Conservation (phyloP, 1,140 invertebrate species). For the Geopemphigus sp. region DNA sequence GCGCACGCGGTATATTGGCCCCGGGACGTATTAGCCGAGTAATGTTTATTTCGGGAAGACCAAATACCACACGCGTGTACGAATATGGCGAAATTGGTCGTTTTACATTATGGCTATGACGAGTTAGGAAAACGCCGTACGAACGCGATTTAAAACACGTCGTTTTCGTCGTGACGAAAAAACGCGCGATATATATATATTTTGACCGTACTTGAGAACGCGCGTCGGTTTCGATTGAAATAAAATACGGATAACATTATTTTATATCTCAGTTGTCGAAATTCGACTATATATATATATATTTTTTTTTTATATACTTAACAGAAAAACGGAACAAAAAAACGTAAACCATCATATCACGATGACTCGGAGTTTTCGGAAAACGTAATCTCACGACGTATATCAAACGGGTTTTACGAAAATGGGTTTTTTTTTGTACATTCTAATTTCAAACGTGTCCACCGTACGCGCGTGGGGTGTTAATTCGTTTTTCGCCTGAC, state of each 20-base stretch:
- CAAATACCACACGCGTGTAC: too few relatives aligned
- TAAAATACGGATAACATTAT: not conserved
- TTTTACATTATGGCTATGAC: too few relatives aligned
- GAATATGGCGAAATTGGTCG: too few relatives aligned
- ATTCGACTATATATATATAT: too few relatives aligned
- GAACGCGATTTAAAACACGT: not conserved
- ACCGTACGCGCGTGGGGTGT: not conserved
- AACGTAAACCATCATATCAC: not conserved
- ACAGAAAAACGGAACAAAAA: not conserved
- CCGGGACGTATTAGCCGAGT: too few relatives aligned
- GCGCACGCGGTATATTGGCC: too few relatives aligned
- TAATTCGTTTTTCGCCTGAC: slow-evolving; percentile 23
- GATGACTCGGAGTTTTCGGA: slow-evolving; percentile 16
- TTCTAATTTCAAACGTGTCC: slow-evolving; percentile 15
- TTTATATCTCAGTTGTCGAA: not conserved
- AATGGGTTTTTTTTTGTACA: not conserved
- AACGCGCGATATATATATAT: not conserved
- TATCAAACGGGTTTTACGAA: not conserved
- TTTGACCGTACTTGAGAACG: not conserved
- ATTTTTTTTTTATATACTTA: not conserved
- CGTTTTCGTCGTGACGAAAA: not conserved
- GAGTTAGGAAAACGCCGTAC: not conserved
- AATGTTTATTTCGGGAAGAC: too few relatives aligned
- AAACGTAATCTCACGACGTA: slow-evolving; percentile 30
- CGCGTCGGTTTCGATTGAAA: not conserved